Conservation (phyloP, 2,113 vertebrate species). For the Struthio camelus region DNA sequence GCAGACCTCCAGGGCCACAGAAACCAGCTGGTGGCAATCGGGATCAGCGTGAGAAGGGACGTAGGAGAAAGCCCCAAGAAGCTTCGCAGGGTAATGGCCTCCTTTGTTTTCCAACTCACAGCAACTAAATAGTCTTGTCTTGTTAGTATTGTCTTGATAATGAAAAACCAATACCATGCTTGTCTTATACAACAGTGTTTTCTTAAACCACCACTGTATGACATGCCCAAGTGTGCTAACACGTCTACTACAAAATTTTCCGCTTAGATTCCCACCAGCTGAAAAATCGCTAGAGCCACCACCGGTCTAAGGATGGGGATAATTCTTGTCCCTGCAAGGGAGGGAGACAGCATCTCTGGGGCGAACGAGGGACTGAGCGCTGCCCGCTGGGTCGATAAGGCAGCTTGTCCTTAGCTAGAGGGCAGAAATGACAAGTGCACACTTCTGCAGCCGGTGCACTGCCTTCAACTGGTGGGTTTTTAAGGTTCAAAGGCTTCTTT, state of each 20-base stretch:
- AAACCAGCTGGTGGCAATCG: accelerated
- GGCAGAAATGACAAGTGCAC: accelerated
- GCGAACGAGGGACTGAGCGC: accelerated
- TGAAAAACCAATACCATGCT: background rate
- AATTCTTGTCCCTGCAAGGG: too few species aligned
- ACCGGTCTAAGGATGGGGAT: accelerated
- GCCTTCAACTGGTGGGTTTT: background rate
- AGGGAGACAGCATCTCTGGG: too few species aligned
- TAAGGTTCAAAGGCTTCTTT: background rate
- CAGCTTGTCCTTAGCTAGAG: background rate
- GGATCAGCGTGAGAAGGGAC: too few species aligned
- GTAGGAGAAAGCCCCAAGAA: background rate
- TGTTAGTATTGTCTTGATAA: background rate
- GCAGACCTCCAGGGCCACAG: background rate
- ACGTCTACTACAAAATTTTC: too few species aligned
- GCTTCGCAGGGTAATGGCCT: accelerated
- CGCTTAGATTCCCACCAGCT: background rate
- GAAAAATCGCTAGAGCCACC: background rate
- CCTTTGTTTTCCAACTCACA: background rate
- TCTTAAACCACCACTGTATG: background rate
- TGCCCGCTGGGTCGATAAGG: accelerated
- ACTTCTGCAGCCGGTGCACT: background rate
- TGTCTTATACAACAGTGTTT: accelerated
- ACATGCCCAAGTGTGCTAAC: accelerated
- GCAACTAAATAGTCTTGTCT: background rate